Conservation (phyloP, 2,888 invertebrate species). For the Empis livida region DNA sequence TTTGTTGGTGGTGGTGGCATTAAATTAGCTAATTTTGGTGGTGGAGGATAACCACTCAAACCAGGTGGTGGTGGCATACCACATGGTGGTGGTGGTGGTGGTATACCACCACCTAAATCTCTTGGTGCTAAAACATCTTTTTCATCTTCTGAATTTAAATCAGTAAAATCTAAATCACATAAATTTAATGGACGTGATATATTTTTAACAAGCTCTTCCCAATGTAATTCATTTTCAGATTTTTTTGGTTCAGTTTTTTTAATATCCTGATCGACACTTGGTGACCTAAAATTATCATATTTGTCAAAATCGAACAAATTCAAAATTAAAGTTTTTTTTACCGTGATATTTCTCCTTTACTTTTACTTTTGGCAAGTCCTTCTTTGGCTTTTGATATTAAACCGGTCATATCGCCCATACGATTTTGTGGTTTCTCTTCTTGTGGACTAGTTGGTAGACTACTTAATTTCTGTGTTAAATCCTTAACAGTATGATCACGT, state of each 20-base stretch:
- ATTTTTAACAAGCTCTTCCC: slow-evolving; percentile 80
- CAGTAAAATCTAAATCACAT: slow-evolving; percentile 94
- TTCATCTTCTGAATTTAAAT: slow-evolving; percentile 80
- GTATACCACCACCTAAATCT: slow-evolving; percentile 50
- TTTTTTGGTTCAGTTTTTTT: slow-evolving; percentile 63
- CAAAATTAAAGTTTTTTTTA: slow-evolving; percentile 14
- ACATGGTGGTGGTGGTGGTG: slow-evolving; percentile 70
- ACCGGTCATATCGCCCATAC: slow-evolving; percentile 77
- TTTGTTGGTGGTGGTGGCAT: slow-evolving; percentile 38
- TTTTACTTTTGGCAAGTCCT: slow-evolving; percentile 76
- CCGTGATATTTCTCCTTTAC: slow-evolving; percentile 48
- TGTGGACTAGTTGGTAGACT: slow-evolving; percentile 45
- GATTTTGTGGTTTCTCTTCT: slow-evolving; percentile 46
- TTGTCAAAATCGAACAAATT: background rate
- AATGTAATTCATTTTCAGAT: slow-evolving; percentile 86
- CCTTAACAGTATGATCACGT: slow-evolving; percentile 77
- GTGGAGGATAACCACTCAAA: slow-evolving; percentile 28
- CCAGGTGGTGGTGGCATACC: slow-evolving; percentile 43
- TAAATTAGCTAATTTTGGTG: slow-evolving; percentile 32
- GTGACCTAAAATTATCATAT: slow-evolving; percentile 40
- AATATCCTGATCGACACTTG: slow-evolving; percentile 58
- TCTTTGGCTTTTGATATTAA: slow-evolving; percentile 89
- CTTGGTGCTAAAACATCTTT: slow-evolving; percentile 60
- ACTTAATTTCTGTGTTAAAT: slow-evolving; percentile 72
- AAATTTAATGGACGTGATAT: slow-evolving; percentile 64